Percentiles rank a stretch among this genome's conserved stretches.
These are phyloP conservation scores for Euphonia xanthogaster DNA, from an alignment of 2,797 vertebrate genomes.

Conservation along the genomic window DNA sequence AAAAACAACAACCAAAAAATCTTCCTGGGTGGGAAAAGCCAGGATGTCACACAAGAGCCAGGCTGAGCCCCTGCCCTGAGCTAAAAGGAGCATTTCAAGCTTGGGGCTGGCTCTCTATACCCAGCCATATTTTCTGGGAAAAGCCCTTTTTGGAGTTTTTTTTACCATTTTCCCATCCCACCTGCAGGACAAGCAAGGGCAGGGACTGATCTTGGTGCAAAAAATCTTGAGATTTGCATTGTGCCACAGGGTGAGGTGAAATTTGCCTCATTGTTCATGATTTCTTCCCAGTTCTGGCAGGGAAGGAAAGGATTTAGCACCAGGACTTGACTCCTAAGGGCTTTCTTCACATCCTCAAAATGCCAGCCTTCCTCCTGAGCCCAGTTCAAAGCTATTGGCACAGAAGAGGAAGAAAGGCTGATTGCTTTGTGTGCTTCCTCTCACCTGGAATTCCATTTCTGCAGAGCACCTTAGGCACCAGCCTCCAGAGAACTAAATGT, in stretches of 20 bases:
- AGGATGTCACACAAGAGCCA: neutral
- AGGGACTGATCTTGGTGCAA: neutral
- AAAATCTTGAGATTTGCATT: rapidly evolving
- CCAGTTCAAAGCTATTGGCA: neutral
- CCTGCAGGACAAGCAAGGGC: neutral
- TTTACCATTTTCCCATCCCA: neutral
- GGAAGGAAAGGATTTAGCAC: neutral
- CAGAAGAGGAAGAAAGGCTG: neutral
- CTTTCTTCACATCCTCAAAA: neutral
- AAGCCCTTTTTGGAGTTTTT: neutral
- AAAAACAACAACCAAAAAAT: neutral
- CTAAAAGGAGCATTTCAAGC: neutral
- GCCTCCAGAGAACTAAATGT: neutral
- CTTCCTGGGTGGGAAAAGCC: neutral
- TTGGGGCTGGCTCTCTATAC: rapidly evolving
- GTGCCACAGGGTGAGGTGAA: neutral
- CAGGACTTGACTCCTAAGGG: neutral
- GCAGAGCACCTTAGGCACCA: neutral
- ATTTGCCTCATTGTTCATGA: rapidly evolving
- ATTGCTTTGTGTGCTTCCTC: neutral
- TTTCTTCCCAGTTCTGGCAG: neutral
- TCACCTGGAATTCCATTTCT: neutral
- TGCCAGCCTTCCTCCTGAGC: neutral
- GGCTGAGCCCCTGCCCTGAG: neutral
- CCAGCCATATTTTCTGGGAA: neutral